Evolutionary conservation across 2,113 vertebrate genomes (phyloP).

Genomic region (Elaphurus davidianus): DNA sequence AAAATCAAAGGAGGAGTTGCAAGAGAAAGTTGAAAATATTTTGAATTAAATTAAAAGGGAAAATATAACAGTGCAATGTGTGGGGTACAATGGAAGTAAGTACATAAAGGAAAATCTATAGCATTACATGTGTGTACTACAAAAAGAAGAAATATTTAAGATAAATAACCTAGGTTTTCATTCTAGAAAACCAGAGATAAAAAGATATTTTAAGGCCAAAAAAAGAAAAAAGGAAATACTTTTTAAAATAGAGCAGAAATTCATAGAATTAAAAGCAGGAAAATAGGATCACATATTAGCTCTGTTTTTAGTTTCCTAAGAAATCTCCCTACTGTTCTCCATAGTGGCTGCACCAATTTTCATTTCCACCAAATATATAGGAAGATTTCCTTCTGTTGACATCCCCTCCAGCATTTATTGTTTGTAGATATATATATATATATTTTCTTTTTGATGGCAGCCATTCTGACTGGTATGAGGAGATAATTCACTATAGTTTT

Average conservation of each 20-base stretch:
- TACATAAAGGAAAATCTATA: not conserved
- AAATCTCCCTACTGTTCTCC: not conserved
- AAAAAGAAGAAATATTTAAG: not conserved
- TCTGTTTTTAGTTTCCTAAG: not conserved
- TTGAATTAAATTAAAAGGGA: not conserved
- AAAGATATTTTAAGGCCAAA: not conserved
- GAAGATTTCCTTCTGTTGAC: not conserved
- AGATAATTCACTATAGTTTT: not conserved
- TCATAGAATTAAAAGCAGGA: not conserved
- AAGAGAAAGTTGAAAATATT: not conserved
- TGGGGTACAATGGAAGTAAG: not conserved
- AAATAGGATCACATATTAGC: not conserved
- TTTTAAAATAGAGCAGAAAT: not conserved
- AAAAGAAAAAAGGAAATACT: not conserved
- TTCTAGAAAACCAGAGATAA: not conserved
- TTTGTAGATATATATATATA: not conserved
- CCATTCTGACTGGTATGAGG: not conserved
- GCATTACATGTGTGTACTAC: not conserved
- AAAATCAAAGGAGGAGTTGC: not conserved
- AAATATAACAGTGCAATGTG: not conserved
- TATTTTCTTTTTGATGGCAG: not conserved
- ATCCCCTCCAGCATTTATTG: not conserved
- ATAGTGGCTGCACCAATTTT: not conserved
- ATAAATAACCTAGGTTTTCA: not conserved
- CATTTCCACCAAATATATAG: not conserved